A percentile compares a stretch with the other conserved stretches of the same genome.
Evolutionary conservation across 2,113 vertebrate genomes (phyloP).

Genomic region (Mormyrus lacerda): DNA sequence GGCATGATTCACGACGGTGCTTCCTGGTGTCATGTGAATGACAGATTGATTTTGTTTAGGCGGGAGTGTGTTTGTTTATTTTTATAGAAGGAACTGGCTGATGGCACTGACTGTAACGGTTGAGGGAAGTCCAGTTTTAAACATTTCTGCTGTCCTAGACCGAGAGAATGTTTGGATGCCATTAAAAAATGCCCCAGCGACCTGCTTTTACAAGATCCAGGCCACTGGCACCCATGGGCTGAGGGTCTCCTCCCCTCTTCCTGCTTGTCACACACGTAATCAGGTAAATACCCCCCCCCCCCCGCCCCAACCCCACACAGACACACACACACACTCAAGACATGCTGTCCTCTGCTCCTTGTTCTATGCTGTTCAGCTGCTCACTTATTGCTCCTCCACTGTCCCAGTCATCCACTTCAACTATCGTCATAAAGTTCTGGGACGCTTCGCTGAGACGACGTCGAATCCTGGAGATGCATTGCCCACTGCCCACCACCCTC

Average conservation of each 20-base stretch:
- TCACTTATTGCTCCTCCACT: background rate
- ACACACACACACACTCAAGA: background rate
- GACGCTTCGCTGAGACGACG: conserved; percentile 31
- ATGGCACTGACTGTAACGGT: background rate
- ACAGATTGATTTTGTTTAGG: background rate
- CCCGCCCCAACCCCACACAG: background rate
- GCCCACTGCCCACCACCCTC: conserved; percentile 29
- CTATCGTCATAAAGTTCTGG: conserved; percentile 51
- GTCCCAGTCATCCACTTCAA: conserved; percentile 38
- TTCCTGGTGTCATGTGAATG: background rate
- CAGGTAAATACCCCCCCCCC: conserved; percentile 35
- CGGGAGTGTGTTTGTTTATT: background rate
- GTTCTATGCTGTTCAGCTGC: background rate
- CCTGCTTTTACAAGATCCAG: conserved; percentile 47
- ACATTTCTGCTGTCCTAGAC: background rate
- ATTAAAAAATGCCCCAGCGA: conserved; percentile 29
- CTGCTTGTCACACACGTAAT: conserved; percentile 51
- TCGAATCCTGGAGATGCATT: conserved; percentile 42
- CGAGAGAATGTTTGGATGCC: conserved; percentile 41
- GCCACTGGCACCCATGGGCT: conserved; percentile 22
- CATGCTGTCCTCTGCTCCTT: background rate
- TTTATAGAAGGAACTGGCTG: background rate
- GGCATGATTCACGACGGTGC: background rate
- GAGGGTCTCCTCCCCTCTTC: conserved; percentile 49
- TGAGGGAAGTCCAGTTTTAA: background rate